A percentile compares a stretch with the other conserved stretches of the same genome.
Evolutionary conservation across 2,113 vertebrate genomes (phyloP).

Genomic region (Notiomystis cincta): DNA sequence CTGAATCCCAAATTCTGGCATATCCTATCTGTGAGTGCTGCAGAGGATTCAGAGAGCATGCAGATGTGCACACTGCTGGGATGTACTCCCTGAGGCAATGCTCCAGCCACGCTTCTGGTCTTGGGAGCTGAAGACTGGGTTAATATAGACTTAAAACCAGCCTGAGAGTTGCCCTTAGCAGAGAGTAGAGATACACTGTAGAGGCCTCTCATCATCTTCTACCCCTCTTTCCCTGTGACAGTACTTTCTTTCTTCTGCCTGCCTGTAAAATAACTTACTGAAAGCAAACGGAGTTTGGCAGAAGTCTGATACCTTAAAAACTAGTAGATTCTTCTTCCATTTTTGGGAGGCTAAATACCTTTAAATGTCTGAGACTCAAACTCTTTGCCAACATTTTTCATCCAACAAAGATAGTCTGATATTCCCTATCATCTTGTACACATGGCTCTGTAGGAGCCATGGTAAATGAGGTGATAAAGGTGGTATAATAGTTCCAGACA

Average conservation of each 20-base stretch:
- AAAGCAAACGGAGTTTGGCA: neutral
- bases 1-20: neutral
- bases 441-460: neutral
- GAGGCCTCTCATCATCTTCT: neutral
- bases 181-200: neutral
- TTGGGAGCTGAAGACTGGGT: neutral
- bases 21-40: neutral
- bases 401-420: neutral
- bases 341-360: neutral
- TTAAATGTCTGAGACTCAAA: neutral
- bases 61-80: accelerated
- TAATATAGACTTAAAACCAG: neutral
- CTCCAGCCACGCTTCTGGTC: neutral
- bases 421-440: neutral
- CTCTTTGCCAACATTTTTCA: neutral
- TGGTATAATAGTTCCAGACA: neutral
- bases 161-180: neutral
- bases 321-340: neutral
- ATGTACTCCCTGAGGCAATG: neutral
- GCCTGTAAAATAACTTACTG: neutral
- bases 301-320: neutral
- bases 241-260: neutral
- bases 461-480: neutral
- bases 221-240: neutral
- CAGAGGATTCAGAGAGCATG: neutral